phyloP scores from a whole-genome alignment of 1,140 invertebrate species.

The Bombus waltoni region DNA sequence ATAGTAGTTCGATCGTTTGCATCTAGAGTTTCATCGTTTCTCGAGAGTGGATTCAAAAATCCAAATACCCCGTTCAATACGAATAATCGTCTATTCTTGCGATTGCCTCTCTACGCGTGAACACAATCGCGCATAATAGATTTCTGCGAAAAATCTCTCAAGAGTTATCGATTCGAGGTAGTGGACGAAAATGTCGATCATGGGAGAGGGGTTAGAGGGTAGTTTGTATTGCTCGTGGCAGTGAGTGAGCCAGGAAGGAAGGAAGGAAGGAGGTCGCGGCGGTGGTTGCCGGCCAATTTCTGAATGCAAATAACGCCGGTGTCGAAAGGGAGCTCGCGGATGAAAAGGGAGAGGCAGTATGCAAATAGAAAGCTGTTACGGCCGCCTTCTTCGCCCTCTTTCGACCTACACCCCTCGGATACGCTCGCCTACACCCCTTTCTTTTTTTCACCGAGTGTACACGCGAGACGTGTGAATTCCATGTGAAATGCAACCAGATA shows the following conservation, averaged over 20 bases:
- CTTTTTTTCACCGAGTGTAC: slow-evolving; percentile 68
- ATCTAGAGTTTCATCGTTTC: no score
- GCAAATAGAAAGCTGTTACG: slow-evolving; percentile 83
- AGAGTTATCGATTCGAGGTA: background rate
- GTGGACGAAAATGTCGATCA: background rate
- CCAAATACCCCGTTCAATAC: no score
- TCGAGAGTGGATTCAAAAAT: no score
- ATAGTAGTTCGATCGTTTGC: no score
- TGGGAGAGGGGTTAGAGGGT: no score
- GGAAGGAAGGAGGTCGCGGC: slow-evolving; percentile 66
- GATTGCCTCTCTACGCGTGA: no score
- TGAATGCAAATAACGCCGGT: slow-evolving; percentile 82
- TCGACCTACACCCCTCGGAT: slow-evolving; percentile 64
- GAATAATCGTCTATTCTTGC: no score
- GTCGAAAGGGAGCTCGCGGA: slow-evolving; percentile 73
- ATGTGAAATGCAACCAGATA: slow-evolving; percentile 60
- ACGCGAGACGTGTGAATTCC: slow-evolving; percentile 72
- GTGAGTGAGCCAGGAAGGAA: slow-evolving; percentile 37
- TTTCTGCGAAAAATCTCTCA: rapidly evolving
- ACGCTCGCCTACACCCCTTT: slow-evolving; percentile 56
- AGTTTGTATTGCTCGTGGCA: background rate
- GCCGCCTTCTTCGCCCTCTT: slow-evolving; percentile 70
- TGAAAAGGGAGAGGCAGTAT: slow-evolving; percentile 76
- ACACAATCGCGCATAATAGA: no score
- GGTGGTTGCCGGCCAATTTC: slow-evolving; percentile 80